Percentiles rank a stretch among this genome's conserved stretches.
Evolutionary conservation across 2,797 vertebrate species (phyloP).

Genomic region (Danio kyathit): DNA sequence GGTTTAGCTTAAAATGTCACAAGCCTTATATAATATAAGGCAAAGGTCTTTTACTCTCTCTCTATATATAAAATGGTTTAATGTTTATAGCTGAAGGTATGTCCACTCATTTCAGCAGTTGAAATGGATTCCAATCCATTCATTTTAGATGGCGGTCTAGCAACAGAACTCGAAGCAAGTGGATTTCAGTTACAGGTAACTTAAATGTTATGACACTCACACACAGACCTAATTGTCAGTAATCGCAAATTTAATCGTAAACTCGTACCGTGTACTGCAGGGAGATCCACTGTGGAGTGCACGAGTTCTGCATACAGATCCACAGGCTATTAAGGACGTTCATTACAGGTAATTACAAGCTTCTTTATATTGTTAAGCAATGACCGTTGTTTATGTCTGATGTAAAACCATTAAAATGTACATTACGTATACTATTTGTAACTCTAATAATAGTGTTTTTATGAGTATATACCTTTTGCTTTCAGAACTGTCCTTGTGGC

Average conservation of each 20-base stretch:
- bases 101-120: neutral
- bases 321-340: constrained; percentile 78
- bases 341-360: constrained; percentile 75
- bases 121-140: constrained; percentile 61
- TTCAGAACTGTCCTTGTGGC: no score
- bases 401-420: no score
- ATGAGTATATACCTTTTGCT: no score
- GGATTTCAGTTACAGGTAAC: constrained; percentile 77
- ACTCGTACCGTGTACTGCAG: constrained; percentile 61
- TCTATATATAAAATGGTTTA: no score
- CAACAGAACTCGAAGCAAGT: constrained; percentile 81
- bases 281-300: constrained; percentile 86
- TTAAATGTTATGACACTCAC: neutral
- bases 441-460: no score
- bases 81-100: neutral
- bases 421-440: no score
- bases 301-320: constrained; percentile 79
- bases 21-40: neutral
- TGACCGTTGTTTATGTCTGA: no score
- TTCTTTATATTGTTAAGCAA: neutral
- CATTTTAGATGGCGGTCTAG: constrained; percentile 82
- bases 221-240: neutral
- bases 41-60: neutral
- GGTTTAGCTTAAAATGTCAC: neutral
- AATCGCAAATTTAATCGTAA: neutral